Evolutionary conservation across 2,888 invertebrate genomes (phyloP).

Genomic region (Neoscelio sp.): DNA sequence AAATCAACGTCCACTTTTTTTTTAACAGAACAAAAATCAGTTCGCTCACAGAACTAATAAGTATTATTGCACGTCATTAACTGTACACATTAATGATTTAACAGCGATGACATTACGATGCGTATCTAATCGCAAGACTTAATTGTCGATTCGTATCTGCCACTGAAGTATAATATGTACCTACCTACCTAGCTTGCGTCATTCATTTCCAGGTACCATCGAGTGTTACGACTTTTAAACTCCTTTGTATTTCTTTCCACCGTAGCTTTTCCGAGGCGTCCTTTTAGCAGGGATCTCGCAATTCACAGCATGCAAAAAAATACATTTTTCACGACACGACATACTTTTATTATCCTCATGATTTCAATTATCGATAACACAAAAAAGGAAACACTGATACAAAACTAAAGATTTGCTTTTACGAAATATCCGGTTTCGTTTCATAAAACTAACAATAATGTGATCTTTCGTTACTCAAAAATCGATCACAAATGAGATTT

Average conservation of each 20-base stretch:
- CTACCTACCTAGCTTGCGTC: slow-evolving; percentile 58
- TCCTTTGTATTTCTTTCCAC: slow-evolving; percentile 51
- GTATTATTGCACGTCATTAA: slow-evolving; percentile 69
- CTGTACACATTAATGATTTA: slow-evolving; percentile 58
- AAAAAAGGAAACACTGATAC: slow-evolving; percentile 19
- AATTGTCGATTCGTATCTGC: slow-evolving; percentile 62
- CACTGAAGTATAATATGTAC: slow-evolving; percentile 58
- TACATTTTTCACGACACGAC: slow-evolving; percentile 17
- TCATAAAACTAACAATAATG: too few relatives aligned
- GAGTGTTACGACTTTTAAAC: slow-evolving; percentile 49
- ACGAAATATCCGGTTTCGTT: slow-evolving; percentile 33
- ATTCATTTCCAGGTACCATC: slow-evolving; percentile 60
- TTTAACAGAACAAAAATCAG: slow-evolving; percentile 14
- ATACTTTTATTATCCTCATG: slow-evolving; percentile 38
- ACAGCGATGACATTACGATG: slow-evolving; percentile 61
- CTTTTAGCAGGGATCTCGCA: slow-evolving; percentile 33
- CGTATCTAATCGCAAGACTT: slow-evolving; percentile 57
- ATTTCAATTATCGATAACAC: slow-evolving; percentile 57
- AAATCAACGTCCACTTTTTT: slow-evolving; percentile 16
- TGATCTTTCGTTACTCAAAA: too few relatives aligned
- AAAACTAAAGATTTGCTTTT: slow-evolving; percentile 20
- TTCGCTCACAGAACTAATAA: slow-evolving; percentile 22
- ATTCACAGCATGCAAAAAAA: slow-evolving; percentile 35
- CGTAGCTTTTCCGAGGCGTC: slow-evolving; percentile 36
- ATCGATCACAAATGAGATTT: too few relatives aligned